These are phyloP conservation scores for Litoditis marina DNA, from an alignment of 2,888 invertebrate species.

Conservation along the genomic window DNA sequence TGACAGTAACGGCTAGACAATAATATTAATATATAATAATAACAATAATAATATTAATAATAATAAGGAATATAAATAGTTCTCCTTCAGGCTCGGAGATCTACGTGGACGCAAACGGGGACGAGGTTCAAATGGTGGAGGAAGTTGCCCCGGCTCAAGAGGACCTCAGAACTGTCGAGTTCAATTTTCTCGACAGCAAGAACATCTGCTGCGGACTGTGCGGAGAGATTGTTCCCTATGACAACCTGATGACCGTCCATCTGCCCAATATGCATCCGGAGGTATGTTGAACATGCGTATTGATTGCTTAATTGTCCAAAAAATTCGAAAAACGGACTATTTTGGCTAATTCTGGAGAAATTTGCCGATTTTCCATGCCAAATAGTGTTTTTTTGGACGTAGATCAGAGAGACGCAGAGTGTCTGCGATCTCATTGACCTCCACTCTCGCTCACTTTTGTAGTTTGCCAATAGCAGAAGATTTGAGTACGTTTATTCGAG, in stretches of 20 bases:
- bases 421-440: no score
- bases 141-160: neutral
- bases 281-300: neutral
- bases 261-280: constrained; percentile 57
- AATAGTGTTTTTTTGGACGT: neutral
- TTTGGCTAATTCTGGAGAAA: neutral
- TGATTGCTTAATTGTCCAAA: neutral
- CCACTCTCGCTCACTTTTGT: no score
- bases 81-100: constrained; percentile 7
- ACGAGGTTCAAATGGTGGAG: constrained; percentile 19
- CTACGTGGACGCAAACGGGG: constrained; percentile 12
- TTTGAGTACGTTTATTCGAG: no score
- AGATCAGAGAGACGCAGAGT: neutral
- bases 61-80: no score
- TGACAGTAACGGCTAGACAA: no score
- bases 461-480: neutral
- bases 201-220: constrained; percentile 59
- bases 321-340: neutral
- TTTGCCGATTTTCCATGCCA: no score
- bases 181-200: constrained; percentile 50
- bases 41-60: no score
- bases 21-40: no score
- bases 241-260: constrained; percentile 49
- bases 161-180: constrained; percentile 35
- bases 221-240: constrained; percentile 58